Base-by-base conservation (phyloP, 2,888 invertebrate genomes). In the Tribolium freemani region DNA sequence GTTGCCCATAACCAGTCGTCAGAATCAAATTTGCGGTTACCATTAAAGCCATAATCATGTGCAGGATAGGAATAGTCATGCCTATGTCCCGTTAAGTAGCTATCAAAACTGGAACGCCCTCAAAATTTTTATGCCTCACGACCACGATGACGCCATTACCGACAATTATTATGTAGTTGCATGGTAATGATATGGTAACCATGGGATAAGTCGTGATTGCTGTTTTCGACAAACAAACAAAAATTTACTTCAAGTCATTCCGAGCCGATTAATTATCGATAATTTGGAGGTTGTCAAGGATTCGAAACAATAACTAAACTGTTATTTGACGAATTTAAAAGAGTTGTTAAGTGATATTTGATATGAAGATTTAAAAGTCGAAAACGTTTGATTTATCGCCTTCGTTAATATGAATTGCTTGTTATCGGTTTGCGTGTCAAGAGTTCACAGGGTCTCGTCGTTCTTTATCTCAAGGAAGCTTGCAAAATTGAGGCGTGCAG, bases 71-170 rank as follows among this genome's bases (percentile, higher is more conserved):
- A 26, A 26, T 26, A 26, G 26, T 26, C 26, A 5, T 26, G 5
- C 26, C 3, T 11, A 53, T 53, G 26, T 26, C 9, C 53, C 54
- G 54, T 56, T 56, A 30, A 11, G 26, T 56, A 56, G 10, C 13
- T n/a, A 5, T 53, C 10, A 10, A 31, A 56, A 30, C 54, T 56
- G 30, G 54, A 56, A 56, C 54, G 54, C 54, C 31, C 54, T 13
- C 54, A 56, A 56, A n/a, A 56, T 56, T 56, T 56, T 56, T 56
- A 56, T 56, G 54, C 31, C 31, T 56, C 26, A 31, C 54, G 54
- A 56, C 11, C 13, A 30, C 54, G 8, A 31, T 56, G 54, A 56
- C 54, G 54, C 54, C 54, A 56, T 56, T 56, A 31, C 54, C 54
- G 4, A 31, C 54, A 56, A 56, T 56, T 56, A 56, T 56, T 56